A percentile compares a stretch with the other conserved stretches of the same genome.
These are phyloP conservation scores for Xenopus tropicalis DNA, from an alignment of 2,113 vertebrate species.

Conservation along the genomic window UCB_Xtro_10.0 CM004445.2:53155501-53156000, in stretches of 20 bases:
- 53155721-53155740: conserved; percentile 9
- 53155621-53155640: no score
- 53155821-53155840: conserved; percentile 9
- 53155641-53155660: no score
- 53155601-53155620: no score
- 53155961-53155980: not conserved
- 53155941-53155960: not conserved
- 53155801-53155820: conserved; percentile 13
- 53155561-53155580: no score
- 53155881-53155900: not conserved
- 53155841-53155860: conserved; percentile 8
- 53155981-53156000: not conserved
- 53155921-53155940: not conserved
- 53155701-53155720: not conserved
- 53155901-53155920: not conserved
- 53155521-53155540: no score
- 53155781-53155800: conserved; percentile 3
- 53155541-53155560: no score
- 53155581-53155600: no score
- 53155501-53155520: no score
- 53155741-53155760: not conserved
- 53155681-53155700: not conserved
- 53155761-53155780: not conserved
- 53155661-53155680: no score
- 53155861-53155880: not conserved